Conservation (phyloP, 2,888 invertebrate genomes). For the Dyspetes luteomarginatus region DNA sequence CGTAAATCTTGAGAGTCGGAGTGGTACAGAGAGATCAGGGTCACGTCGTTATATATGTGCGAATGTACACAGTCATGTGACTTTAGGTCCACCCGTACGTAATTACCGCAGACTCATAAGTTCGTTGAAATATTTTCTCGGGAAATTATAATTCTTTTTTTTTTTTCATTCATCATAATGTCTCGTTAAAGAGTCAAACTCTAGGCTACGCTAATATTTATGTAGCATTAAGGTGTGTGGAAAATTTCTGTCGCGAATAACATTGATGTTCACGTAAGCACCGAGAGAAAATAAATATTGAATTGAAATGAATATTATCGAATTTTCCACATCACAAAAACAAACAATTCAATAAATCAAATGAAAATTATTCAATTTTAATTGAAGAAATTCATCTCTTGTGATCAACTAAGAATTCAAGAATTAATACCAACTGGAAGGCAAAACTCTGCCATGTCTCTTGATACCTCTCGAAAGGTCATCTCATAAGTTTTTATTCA, state of each 20-base stretch:
- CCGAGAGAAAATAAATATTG: too few relatives aligned
- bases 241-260: slow-evolving; percentile 48
- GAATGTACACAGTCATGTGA: background rate
- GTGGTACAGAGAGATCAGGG: background rate
- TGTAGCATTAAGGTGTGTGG: slow-evolving; percentile 49
- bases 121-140: slow-evolving; percentile 72
- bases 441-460: too few relatives aligned
- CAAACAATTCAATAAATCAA: too few relatives aligned
- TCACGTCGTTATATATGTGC: slow-evolving; percentile 16
- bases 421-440: too few relatives aligned
- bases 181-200: slow-evolving; percentile 68
- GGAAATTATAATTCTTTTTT: slow-evolving; percentile 76
- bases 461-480: too few relatives aligned
- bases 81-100: background rate
- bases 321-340: too few relatives aligned
- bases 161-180: slow-evolving; percentile 42
- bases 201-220: slow-evolving; percentile 62
- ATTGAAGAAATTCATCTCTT: too few relatives aligned
- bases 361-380: too few relatives aligned
- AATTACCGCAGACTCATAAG: slow-evolving; percentile 72
- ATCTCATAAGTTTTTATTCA: too few relatives aligned
- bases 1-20: background rate
- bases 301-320: too few relatives aligned
- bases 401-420: too few relatives aligned
- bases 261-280: background rate